These are phyloP conservation scores for Brachionus paranguensis DNA, from an alignment of 1,140 invertebrate genomes.

Conservation along the genomic window DNA sequence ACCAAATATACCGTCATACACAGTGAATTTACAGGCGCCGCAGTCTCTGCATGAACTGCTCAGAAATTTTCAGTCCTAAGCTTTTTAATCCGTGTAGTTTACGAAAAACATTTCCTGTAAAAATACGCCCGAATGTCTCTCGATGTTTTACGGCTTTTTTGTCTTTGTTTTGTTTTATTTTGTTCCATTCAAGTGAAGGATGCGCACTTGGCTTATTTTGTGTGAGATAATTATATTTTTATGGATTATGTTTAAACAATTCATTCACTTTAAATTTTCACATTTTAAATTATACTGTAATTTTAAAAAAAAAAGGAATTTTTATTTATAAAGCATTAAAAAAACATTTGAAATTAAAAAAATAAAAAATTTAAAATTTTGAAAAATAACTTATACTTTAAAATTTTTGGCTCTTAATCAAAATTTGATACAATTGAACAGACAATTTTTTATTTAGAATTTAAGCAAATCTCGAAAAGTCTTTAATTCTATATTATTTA, in stretches of 20 bases:
- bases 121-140: not conserved
- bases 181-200: not conserved
- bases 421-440: too few relatives aligned
- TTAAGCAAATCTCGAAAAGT: too few relatives aligned
- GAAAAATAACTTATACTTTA: not conserved
- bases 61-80: constrained; percentile 38
- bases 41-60: constrained; percentile 38
- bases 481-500: too few relatives aligned
- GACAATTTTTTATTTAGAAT: too few relatives aligned
- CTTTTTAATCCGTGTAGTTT: not conserved
- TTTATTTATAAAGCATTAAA: not conserved
- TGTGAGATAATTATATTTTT: not conserved
- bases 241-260: not conserved
- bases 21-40: constrained; percentile 28
- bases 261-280: not conserved
- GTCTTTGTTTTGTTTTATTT: not conserved
- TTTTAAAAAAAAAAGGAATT: not conserved
- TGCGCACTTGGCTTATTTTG: not conserved
- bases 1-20: constrained; percentile 25
- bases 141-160: not conserved
- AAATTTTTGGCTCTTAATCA: too few relatives aligned
- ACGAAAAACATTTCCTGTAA: not conserved
- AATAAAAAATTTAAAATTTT: not conserved
- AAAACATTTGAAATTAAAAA: not conserved
- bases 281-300: not conserved